Evolutionary conservation across 2,888 invertebrate genomes (phyloP), one percentile per base, ranked within the genome.

Genomic region (Serripes groenlandicus): DNA sequence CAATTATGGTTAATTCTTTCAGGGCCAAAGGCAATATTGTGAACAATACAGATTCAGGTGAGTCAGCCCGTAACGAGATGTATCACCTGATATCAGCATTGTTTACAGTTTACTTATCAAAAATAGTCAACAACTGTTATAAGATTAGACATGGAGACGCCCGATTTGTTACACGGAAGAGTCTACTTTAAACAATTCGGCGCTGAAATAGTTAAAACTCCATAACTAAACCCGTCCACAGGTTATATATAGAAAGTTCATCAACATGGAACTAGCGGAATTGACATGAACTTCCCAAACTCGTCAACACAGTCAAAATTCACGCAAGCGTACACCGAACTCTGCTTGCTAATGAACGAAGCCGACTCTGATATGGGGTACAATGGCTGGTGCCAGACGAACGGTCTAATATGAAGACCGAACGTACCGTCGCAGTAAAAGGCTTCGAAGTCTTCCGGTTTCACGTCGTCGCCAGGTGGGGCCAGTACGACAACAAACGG

Each of bases 401-500:
- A 68, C 1, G 90, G 73, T 28, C 83, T 70, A 23, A 87, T 86
- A 52, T 90, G 89, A 11, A 89, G 62, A 11, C 90, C 90, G 62
- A 82, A 90, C 3, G 71, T 81, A 9, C 90, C 90, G 78, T 90
- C 90, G 60, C 83, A 88, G 58, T 90, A 90, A 74, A 88, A 89
- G 0, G 88, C 89, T 28, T 72, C 60, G 58, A 90, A 88, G 52
- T 89, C 78, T 42, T 85, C 76, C 15, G 75, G 80, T 62, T 85
- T 83, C 21, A 90, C 71, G 58, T 89, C 86, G 54, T 90, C 89
- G 3, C 87, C 86, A 15, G 90, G 89, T 18, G 81, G 87, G 1
- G 90, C 88, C 21, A 84, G 66, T 3, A 77, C 21, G 4, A 64
- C 80, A 9, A 84, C 62, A 56, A 80, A 84, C 0, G 83, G 35